Percentiles rank a stretch among this genome's conserved stretches.
phyloP scores from a whole-genome alignment of 2,797 vertebrate genomes.

The Hypotaenidia philippensis region DNA sequence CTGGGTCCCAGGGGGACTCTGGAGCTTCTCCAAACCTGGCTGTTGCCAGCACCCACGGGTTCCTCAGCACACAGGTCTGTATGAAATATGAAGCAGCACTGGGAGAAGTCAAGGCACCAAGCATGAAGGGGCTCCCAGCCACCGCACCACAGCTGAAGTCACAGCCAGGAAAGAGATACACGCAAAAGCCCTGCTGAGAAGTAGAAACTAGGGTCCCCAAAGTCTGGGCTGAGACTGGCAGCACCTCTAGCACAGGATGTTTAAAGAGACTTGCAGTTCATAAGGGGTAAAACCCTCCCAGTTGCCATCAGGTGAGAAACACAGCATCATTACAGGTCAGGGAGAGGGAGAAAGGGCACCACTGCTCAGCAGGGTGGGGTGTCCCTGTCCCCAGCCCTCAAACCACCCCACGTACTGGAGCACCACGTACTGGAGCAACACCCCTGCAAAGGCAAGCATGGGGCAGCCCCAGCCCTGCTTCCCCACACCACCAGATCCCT shows the following conservation, averaged over 20 bases:
- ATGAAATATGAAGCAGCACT: fast-evolving
- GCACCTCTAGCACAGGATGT: background rate
- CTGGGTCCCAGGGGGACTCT: background rate
- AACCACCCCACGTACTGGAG: background rate
- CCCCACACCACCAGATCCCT: fast-evolving
- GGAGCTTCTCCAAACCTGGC: fast-evolving
- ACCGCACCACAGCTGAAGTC: fast-evolving
- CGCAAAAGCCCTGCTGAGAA: background rate
- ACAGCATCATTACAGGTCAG: background rate
- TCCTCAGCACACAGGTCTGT: fast-evolving
- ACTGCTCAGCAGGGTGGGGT: fast-evolving
- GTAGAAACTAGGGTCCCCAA: background rate
- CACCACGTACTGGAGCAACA: background rate
- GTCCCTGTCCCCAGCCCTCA: background rate
- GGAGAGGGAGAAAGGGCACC: background rate
- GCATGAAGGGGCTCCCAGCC: background rate
- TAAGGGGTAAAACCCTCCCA: background rate
- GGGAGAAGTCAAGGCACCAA: background rate
- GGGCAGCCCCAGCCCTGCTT: background rate
- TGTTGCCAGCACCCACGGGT: background rate
- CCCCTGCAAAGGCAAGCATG: background rate
- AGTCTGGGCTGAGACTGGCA: background rate
- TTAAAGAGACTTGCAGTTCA: background rate
- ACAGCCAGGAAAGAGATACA: fast-evolving
- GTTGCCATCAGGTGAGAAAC: background rate